Conservation (phyloP, 1,140 invertebrate genomes). For the Neodiprion lecontei region DNA sequence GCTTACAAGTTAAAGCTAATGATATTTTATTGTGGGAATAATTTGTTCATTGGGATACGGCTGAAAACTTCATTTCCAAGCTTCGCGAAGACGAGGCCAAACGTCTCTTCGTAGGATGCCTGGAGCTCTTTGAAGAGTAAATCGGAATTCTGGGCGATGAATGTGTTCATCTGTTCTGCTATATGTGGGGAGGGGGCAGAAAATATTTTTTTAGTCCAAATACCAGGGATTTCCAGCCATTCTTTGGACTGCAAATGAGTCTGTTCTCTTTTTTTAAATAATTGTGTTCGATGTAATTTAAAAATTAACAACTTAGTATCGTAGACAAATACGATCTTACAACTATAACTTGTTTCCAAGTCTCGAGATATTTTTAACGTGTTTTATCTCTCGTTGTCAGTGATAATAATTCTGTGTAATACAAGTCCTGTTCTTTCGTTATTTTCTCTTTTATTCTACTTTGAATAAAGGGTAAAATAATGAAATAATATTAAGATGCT, state of each 20-base stretch:
- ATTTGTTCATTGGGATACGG: conserved; percentile 67
- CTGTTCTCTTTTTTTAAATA: not conserved
- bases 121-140: conserved; percentile 71
- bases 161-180: conserved; percentile 59
- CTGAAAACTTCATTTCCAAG: conserved; percentile 70
- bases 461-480: too few relatives aligned
- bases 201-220: conserved; percentile 21
- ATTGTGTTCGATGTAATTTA: not conserved
- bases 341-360: too few relatives aligned
- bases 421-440: too few relatives aligned
- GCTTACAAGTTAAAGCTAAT: too few relatives aligned
- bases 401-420: too few relatives aligned
- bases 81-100: conserved; percentile 67
- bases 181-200: not conserved
- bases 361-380: too few relatives aligned
- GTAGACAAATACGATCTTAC: too few relatives aligned
- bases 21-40: conserved; percentile 61
- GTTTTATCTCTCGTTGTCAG: too few relatives aligned
- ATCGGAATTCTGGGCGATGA: conserved; percentile 73
- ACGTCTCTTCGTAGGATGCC: conserved; percentile 67
- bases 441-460: too few relatives aligned
- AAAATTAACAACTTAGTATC: not conserved
- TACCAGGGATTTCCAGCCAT: not conserved
- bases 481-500: too few relatives aligned
- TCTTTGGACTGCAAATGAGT: not conserved